Evolutionary conservation across 92 coral and sea anemone species (phyloP), one percentile per base, ranked within the genome.

Genomic region (Meandrina meandrites): DNA sequence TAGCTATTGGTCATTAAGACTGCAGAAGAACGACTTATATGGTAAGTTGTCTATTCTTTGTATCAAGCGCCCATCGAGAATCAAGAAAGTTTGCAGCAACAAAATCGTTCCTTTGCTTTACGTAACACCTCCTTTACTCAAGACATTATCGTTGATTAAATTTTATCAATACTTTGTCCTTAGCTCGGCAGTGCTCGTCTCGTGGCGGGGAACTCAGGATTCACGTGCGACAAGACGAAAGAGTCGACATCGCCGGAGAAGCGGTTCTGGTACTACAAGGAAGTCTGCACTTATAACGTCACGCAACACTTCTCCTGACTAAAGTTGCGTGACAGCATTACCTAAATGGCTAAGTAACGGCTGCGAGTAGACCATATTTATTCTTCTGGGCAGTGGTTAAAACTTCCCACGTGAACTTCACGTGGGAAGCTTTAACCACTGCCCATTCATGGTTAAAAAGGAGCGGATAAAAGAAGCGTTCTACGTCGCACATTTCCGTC

Each of bases 171-270:
- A 19, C 42, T 69, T 48, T 48, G 53, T 71, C 42, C 34, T n/a
- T 74, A 92, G 98, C 95, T 57, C 95, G 94, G 13, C 98, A 94
- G 85, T 94, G 98, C 80, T 94, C 98, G 2, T 67, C 82, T 16
- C 91, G 98, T 13, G 98, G 98, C 64, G 98, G 98, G 34, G 94
- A 94, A 54, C 86, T 94, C 75, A 91, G 78, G 60, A 77, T 94
- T 54, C 76, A 35, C 5, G 50, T 94, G 31, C 79, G 88, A 40
- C 56, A 86, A 47, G 90, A 86, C 76, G 85, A 90, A 58, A 83
- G 98, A 67, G 91, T 94, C 4, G 91, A 92, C n/a, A 66, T 94
- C 27, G 88, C 90, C 13, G 98, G 98, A 45, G 89, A 82, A 51
- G 92, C 95, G 4, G 90, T 83, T 42, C 37, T 88, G 24, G 98